phyloP scores from a whole-genome alignment of 2,888 invertebrate species.

The Ochropleura plecta region DNA sequence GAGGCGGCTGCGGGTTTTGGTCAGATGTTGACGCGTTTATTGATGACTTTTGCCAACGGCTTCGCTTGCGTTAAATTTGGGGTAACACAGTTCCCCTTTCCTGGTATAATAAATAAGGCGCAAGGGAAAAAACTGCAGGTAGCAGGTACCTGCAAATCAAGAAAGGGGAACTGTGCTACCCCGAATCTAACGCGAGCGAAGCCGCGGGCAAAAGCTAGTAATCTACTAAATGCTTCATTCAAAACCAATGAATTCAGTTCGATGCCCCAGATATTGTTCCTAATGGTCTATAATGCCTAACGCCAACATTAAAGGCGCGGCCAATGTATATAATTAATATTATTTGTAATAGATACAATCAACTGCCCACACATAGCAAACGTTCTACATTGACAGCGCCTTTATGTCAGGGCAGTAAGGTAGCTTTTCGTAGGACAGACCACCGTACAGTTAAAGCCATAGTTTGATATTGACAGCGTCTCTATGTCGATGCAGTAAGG shows the following conservation, averaged over 20 bases:
- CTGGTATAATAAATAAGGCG: too few relatives aligned
- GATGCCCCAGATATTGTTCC: constrained; percentile 11
- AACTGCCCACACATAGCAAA: not conserved
- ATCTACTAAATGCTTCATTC: too few relatives aligned
- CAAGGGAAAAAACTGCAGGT: too few relatives aligned
- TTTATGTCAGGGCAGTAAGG: constrained; percentile 1
- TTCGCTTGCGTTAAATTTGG: too few relatives aligned
- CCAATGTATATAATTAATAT: too few relatives aligned
- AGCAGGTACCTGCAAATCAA: too few relatives aligned
- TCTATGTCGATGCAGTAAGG: not conserved
- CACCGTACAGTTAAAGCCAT: too few relatives aligned
- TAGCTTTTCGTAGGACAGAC: not conserved
- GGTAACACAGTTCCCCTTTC: too few relatives aligned
- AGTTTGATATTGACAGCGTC: not conserved
- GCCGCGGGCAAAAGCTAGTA: too few relatives aligned
- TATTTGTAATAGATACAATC: constrained; percentile 26
- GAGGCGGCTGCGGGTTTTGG: not conserved
- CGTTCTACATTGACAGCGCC: not conserved
- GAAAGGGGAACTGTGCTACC: too few relatives aligned
- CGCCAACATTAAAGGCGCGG: constrained; percentile 33
- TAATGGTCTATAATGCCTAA: not conserved
- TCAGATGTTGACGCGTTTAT: not conserved
- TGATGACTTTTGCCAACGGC: too few relatives aligned
- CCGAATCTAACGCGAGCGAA: too few relatives aligned
- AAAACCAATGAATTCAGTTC: constrained; percentile 14